Evolutionary conservation across 1,140 invertebrate genomes (phyloP).

Genomic region (Whitmania pigra): DNA sequence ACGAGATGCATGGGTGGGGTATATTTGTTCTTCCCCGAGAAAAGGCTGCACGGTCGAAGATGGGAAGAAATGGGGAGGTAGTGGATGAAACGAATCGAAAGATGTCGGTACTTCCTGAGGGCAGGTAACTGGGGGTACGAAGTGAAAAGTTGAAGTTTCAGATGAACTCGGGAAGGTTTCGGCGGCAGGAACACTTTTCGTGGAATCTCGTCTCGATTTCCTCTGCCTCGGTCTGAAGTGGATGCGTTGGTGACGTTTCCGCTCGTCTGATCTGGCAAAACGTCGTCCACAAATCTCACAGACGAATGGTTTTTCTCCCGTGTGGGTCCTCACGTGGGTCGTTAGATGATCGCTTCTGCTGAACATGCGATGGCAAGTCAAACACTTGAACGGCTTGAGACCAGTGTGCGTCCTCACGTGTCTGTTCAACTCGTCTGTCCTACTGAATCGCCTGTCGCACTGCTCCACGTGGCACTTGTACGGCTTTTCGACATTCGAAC

Average conservation of each 20-base stretch:
- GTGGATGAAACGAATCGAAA: too few species aligned
- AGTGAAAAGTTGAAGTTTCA: too few species aligned
- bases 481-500: neutral
- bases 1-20: too few species aligned
- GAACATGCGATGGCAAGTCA: slow-evolving; percentile 95
- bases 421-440: slow-evolving; percentile 17
- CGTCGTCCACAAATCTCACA: slow-evolving; percentile 97
- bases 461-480: slow-evolving; percentile 8
- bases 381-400: slow-evolving; percentile 94
- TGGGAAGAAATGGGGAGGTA: too few species aligned
- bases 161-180: too few species aligned
- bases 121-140: too few species aligned
- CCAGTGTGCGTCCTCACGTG: slow-evolving; percentile 68
- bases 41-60: too few species aligned
- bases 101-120: too few species aligned
- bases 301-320: slow-evolving; percentile 82
- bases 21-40: too few species aligned
- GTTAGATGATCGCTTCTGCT: slow-evolving; percentile 59
- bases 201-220: slow-evolving; percentile 45
- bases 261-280: slow-evolving; percentile 95
- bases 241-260: slow-evolving; percentile 94
- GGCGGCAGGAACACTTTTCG: too few species aligned
- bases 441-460: slow-evolving; percentile 13
- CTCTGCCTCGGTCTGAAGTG: slow-evolving; percentile 46
- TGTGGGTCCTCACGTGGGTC: slow-evolving; percentile 43